Percentiles rank a stretch among this genome's conserved stretches.
Conservation (phyloP, 2,888 invertebrate genomes). For the Doris montereyensis region DNA sequence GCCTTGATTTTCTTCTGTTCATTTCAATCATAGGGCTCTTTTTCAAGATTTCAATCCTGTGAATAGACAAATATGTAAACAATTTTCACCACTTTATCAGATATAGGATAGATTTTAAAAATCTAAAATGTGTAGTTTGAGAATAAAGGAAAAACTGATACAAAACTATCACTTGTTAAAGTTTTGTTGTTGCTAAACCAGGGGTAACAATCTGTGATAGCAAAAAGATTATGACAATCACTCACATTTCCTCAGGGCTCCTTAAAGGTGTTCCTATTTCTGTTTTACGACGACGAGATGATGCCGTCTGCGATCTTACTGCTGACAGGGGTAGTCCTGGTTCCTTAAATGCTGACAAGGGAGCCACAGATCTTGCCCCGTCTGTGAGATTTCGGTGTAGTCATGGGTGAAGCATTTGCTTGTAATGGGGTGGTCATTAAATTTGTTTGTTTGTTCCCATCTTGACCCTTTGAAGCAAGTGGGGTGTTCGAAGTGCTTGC, state of each 20-base stretch:
- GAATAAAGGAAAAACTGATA: too few relatives aligned
- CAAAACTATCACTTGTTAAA: too few relatives aligned
- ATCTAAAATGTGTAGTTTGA: too few relatives aligned
- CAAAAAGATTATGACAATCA: too few relatives aligned
- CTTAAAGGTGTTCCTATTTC: conserved; percentile 44
- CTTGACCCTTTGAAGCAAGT: too few relatives aligned
- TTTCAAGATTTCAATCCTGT: conserved; percentile 62
- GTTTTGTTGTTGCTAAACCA: too few relatives aligned
- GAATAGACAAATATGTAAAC: conserved; percentile 39
- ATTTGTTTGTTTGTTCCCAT: too few relatives aligned
- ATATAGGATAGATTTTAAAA: too few relatives aligned
- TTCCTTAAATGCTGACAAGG: conserved; percentile 31
- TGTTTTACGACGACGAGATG: conserved; percentile 47
- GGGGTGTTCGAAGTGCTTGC: too few relatives aligned
- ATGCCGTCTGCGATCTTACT: conserved; percentile 46
- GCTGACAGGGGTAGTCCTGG: conserved; percentile 49
- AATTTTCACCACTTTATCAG: neutral
- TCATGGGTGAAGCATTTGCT: neutral
- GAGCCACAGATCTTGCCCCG: neutral
- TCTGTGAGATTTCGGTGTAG: neutral
- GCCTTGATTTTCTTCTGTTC: conserved; percentile 55
- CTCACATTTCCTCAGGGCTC: conserved; percentile 60
- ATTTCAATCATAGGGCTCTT: conserved; percentile 69
- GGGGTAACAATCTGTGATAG: too few relatives aligned
- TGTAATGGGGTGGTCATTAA: neutral